Conservation (phyloP, 1,140 invertebrate species). For the Pissodes strobi region DNA sequence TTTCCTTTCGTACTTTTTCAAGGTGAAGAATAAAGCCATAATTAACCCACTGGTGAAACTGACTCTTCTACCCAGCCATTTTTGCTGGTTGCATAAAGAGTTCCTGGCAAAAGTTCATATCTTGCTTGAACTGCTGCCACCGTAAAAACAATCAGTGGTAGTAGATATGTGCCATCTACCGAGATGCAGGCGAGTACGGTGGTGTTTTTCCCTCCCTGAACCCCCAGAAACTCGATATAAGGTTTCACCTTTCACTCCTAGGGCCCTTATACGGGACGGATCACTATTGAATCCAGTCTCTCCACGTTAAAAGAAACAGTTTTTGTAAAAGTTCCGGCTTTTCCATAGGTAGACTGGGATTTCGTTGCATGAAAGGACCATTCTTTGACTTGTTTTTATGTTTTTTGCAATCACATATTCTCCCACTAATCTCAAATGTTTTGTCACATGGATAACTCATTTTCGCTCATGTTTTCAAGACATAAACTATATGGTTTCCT, state of each 20-base stretch:
- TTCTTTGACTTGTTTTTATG: conserved; percentile 28
- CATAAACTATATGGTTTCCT: too few relatives aligned
- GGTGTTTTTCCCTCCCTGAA: conserved; percentile 42
- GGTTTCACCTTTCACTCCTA: conserved; percentile 42
- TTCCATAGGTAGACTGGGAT: conserved; percentile 18
- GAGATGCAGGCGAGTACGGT: too few relatives aligned
- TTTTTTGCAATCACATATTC: conserved; percentile 12
- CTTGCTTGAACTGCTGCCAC: too few relatives aligned
- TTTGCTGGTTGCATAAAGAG: too few relatives aligned
- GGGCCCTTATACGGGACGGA: conserved; percentile 24
- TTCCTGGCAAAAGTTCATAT: too few relatives aligned
- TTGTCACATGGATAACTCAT: too few relatives aligned
- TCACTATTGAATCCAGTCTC: conserved; percentile 28
- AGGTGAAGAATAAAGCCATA: too few relatives aligned
- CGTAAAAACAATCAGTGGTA: too few relatives aligned
- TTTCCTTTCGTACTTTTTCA: too few relatives aligned
- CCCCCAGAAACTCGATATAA: conserved; percentile 43
- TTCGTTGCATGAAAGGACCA: conserved; percentile 4
- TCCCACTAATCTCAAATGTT: conserved; percentile 13
- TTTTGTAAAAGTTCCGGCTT: conserved; percentile 37
- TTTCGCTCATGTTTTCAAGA: conserved; percentile 21
- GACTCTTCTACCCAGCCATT: too few relatives aligned
- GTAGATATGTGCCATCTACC: too few relatives aligned
- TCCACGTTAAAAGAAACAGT: conserved; percentile 34
- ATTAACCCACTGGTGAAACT: too few relatives aligned